Evolutionary conservation across 1,140 invertebrate genomes (phyloP).

Genomic region (Eriocheir sinensis): DNA sequence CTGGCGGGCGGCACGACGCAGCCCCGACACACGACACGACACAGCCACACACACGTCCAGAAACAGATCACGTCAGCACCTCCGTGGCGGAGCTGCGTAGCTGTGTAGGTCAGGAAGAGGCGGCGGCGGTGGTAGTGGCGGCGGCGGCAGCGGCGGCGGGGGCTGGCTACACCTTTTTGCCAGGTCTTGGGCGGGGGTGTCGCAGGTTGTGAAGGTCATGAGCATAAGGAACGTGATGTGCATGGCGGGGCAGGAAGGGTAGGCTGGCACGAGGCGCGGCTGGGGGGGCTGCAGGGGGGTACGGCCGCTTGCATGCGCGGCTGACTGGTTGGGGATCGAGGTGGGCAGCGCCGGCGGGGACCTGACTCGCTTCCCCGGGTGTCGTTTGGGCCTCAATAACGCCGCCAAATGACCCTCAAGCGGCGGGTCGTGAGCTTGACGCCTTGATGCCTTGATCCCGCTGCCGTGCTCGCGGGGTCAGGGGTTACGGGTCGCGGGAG

Average conservation of each 20-base stretch:
- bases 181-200: background rate
- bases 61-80: background rate
- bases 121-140: background rate
- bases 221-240: background rate
- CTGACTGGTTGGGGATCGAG: background rate
- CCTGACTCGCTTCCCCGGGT: background rate
- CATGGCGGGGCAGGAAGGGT: background rate
- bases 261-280: background rate
- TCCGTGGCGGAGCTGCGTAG: background rate
- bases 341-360: background rate
- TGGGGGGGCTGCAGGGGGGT: background rate
- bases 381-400: background rate
- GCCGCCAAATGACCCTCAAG: background rate
- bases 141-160: background rate
- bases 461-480: slow-evolving; percentile 27
- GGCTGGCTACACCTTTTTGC: background rate
- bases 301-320: background rate
- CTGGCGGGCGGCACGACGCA: background rate
- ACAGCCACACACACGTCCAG: background rate
- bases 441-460: slow-evolving; percentile 31
- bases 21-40: background rate
- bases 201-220: slow-evolving; percentile 4
- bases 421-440: slow-evolving; percentile 10
- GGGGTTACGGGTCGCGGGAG: slow-evolving; percentile 8
- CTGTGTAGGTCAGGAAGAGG: background rate